Percentiles rank a stretch among this genome's conserved stretches.
These are phyloP conservation scores for Ditula angustiorana DNA, from an alignment of 2,888 invertebrate genomes.

Conservation along the genomic window DNA sequence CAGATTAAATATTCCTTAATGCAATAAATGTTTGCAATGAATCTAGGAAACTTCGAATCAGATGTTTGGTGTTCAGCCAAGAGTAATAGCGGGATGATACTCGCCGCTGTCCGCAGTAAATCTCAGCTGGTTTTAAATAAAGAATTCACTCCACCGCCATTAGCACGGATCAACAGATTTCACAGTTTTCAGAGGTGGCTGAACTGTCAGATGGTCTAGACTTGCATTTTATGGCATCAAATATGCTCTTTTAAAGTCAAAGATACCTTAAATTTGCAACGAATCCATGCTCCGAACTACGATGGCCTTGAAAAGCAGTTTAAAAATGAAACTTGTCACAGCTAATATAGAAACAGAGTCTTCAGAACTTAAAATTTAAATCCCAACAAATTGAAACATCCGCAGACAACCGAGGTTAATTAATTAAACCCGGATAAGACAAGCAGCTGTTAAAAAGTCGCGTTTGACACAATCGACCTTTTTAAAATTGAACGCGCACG, in stretches of 20 bases:
- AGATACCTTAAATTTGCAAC: not conserved
- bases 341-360: not conserved
- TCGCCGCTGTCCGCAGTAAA: conserved; percentile 60
- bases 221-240: conserved; percentile 12
- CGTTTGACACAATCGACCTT: conserved; percentile 23
- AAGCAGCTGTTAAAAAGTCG: conserved; percentile 27
- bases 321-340: not conserved
- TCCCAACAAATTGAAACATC: conserved; percentile 17
- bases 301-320: conserved; percentile 3
- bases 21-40: conserved; percentile 38
- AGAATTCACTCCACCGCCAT: conserved; percentile 46
- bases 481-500: conserved; percentile 27
- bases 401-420: conserved; percentile 6
- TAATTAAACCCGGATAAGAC: conserved; percentile 9
- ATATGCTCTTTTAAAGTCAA: conserved; percentile 1
- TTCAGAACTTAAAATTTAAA: conserved; percentile 11
- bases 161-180: conserved; percentile 30
- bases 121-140: conserved; percentile 61
- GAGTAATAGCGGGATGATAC: conserved; percentile 57
- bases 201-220: conserved; percentile 13
- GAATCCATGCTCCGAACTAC: not conserved
- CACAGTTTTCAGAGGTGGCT: conserved; percentile 17
- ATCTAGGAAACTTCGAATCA: conserved; percentile 39
- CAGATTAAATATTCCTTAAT: conserved; percentile 31
- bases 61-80: conserved; percentile 70